Base-by-base conservation (phyloP, 2,888 invertebrate species). In the Chalcis sispes region DNA sequence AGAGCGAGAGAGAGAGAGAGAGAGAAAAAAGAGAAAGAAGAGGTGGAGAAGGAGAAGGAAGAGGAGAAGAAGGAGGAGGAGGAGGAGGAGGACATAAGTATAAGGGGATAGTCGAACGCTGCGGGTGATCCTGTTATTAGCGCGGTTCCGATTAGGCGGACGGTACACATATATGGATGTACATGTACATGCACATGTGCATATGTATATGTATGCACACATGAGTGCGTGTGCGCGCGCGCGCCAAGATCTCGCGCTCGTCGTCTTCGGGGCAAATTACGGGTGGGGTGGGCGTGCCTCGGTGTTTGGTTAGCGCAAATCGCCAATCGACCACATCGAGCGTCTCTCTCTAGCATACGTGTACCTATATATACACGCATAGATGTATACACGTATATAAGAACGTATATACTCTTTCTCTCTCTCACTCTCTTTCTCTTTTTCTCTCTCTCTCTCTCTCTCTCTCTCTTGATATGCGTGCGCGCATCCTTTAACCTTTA, bases 61-160 rank as follows among this genome's bases (percentile, higher is more conserved):
- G 7, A 42, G 7, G 15, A 42, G 10, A 0, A 10, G 10, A 10
- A n/a, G 4, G 23, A 20, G 52, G 2, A 15, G 42, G 20, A 20
- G 18, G 65, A 23, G 20, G 15, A 50, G 4, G 50, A 23, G 23
- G 48, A 40, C 85, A 86, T 87, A 88, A 88, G 87, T 88, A 86
- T 87, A 70, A 65, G 66, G n/a, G n/a, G 65, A 67, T 72, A 64
- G 52, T 20, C 42, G 86, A 82, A 85, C 84, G 82, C 82, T 84
- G 81, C 81, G 84, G 83, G 83, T 87, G 86, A 86, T 88, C 88
- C 88, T 88, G 88, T 88, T 88, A 88, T 88, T 88, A 88, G 88
- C 84, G 82, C 84, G 83, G 82, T 46, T n/a, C 50, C 87, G 88
- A 87, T 88, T 88, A 88, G 87, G 85, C 83, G 79, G 82, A 81